Evolutionary conservation across 1,140 invertebrate species (phyloP).

Genomic region (Ceratoteleas bidentatus): DNA sequence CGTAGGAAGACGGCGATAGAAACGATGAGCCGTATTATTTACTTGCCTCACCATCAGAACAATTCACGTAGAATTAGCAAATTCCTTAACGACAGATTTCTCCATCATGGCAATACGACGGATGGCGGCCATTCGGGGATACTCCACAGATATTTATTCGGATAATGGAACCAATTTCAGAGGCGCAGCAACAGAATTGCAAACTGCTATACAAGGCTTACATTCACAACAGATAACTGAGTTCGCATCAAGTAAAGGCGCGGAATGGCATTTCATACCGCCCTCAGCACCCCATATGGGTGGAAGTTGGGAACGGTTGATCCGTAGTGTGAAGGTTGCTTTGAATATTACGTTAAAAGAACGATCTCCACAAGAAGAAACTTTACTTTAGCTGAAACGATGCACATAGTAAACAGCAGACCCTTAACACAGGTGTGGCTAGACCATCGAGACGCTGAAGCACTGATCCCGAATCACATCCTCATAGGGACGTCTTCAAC

Average conservation of each 20-base stretch:
- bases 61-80: background rate
- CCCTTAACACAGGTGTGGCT: background rate
- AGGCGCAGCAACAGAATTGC: too few species aligned
- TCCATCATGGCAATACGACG: background rate
- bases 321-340: background rate
- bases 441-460: slow-evolving; percentile 26
- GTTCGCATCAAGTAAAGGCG: too few species aligned
- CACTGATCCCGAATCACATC: slow-evolving; percentile 69
- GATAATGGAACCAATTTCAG: background rate
- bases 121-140: background rate
- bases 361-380: background rate
- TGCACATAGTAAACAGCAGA: slow-evolving; percentile 4
- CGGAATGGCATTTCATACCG: background rate
- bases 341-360: background rate
- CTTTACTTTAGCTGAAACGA: background rate
- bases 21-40: background rate
- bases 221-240: too few species aligned
- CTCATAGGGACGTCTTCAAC: slow-evolving; percentile 52
- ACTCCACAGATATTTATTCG: background rate
- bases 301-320: background rate
- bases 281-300: background rate
- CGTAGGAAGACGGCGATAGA: background rate
- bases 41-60: background rate
- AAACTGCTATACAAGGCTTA: too few species aligned
- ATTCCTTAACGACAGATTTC: background rate